phyloP scores from a whole-genome alignment of 2,113 vertebrate species.

The Melanotaenia duboulayi region DNA sequence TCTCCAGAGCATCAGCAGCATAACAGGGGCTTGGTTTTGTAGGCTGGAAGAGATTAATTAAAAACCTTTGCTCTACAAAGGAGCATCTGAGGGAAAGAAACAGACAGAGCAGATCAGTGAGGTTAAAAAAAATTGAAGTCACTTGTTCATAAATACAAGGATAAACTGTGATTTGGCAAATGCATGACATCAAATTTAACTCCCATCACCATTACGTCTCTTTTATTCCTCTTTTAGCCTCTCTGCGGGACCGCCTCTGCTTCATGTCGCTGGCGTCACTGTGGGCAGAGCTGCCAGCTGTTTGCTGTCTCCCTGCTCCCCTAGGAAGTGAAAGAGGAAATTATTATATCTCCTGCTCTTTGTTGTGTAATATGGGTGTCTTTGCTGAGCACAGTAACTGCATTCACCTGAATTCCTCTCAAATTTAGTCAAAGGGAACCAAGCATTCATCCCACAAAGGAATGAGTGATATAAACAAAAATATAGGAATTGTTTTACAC shows the following conservation, averaged over 20 bases:
- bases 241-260: slow-evolving; percentile 21
- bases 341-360: slow-evolving; percentile 46
- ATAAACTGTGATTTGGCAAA: not conserved
- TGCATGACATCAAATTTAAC: slow-evolving; percentile 4
- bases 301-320: slow-evolving; percentile 58
- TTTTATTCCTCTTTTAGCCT: slow-evolving; percentile 31
- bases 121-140: slow-evolving; percentile 29
- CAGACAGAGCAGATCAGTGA: slow-evolving; percentile 27
- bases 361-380: slow-evolving; percentile 18
- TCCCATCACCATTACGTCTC: not conserved
- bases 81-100: slow-evolving; percentile 34
- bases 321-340: slow-evolving; percentile 70
- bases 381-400: slow-evolving; percentile 39
- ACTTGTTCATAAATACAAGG: slow-evolving; percentile 33
- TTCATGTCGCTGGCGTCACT: slow-evolving; percentile 41
- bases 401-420: slow-evolving; percentile 20
- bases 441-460: not conserved
- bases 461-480: not conserved
- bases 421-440: slow-evolving; percentile 8
- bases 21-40: slow-evolving; percentile 29
- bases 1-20: slow-evolving; percentile 34
- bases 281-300: slow-evolving; percentile 66
- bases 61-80: slow-evolving; percentile 43
- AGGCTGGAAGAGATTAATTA: slow-evolving; percentile 61
- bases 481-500: not conserved